These are phyloP conservation scores for Echinops telfairi DNA, from an alignment of 2,113 vertebrate species.

Conservation along the genomic window DNA sequence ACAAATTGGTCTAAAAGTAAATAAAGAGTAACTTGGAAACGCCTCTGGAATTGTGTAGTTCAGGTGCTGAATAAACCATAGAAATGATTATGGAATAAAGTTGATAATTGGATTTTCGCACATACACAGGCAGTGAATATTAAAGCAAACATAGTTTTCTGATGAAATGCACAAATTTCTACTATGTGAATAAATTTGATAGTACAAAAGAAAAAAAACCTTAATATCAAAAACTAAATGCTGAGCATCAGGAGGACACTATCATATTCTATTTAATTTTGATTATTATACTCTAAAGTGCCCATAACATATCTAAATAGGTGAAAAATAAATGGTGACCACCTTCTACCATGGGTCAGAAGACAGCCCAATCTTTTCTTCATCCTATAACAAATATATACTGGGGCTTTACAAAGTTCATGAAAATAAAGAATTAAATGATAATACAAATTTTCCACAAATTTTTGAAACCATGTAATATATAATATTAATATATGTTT, in stretches of 20 bases:
- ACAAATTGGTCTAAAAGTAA: background rate
- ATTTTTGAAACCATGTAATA: background rate
- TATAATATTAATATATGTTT: background rate
- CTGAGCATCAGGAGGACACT: background rate
- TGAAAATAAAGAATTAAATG: no score
- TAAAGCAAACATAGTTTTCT: background rate
- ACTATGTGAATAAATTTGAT: background rate
- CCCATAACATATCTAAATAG: background rate
- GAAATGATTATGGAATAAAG: background rate
- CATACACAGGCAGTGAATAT: background rate
- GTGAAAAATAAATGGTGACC: background rate
- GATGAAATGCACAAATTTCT: background rate
- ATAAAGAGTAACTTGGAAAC: background rate
- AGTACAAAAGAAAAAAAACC: conserved; percentile 28
- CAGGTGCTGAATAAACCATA: background rate
- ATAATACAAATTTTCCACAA: no score
- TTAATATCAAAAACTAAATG: background rate
- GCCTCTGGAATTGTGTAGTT: background rate
- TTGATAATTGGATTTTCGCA: background rate
- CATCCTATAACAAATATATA: background rate
- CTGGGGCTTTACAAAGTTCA: no score
- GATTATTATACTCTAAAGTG: background rate
- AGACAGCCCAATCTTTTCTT: background rate
- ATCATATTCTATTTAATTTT: background rate
- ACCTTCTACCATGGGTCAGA: background rate